These are phyloP conservation scores for Micronycteris hirsuta DNA, from an alignment of 2,113 vertebrate genomes.

Conservation along the genomic window DNA sequence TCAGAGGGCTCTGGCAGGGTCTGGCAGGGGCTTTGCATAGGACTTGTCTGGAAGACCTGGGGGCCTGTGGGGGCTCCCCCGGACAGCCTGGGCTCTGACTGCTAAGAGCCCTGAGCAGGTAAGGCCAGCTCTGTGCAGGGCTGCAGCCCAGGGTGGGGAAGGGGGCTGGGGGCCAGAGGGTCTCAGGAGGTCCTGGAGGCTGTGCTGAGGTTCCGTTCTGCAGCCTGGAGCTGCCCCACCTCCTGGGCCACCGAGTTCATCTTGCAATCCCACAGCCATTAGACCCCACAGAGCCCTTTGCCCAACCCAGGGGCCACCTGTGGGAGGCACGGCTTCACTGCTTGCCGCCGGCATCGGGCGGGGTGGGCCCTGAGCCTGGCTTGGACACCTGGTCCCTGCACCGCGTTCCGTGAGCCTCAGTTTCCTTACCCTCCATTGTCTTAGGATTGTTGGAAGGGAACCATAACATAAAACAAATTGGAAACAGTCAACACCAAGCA, in stretches of 20 bases:
- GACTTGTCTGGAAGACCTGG: too few species aligned
- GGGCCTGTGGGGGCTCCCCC: neutral
- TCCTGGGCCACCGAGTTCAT: too few species aligned
- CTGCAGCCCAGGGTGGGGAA: neutral
- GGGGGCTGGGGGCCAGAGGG: too few species aligned
- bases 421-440: neutral
- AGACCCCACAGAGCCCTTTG: neutral
- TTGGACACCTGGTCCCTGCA: neutral
- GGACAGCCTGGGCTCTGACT: neutral
- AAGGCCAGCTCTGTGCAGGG: neutral
- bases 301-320: accelerated
- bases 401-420: too few species aligned
- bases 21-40: too few species aligned
- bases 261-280: too few species aligned
- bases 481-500: neutral
- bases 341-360: accelerated
- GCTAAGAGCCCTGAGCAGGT: neutral
- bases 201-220: neutral
- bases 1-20: neutral
- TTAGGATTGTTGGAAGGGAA: neutral
- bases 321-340: neutral
- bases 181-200: neutral
- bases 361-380: neutral
- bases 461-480: neutral
- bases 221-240: neutral